Conservation (phyloP, 2,113 vertebrate genomes). For the Peromyscus californicus region DNA sequence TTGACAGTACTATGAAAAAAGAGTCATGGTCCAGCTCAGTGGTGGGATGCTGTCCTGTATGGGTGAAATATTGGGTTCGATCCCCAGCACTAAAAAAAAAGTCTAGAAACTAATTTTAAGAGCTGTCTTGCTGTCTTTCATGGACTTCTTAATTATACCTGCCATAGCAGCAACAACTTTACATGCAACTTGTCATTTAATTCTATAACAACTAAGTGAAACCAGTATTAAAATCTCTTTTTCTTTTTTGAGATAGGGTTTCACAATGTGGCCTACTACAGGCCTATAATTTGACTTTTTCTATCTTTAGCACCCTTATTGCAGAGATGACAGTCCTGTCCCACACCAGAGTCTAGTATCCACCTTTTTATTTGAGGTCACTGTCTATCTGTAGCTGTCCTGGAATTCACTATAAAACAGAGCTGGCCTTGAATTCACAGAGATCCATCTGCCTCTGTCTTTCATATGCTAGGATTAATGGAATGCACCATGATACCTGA, state of each 20-base stretch:
- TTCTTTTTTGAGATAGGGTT: background rate
- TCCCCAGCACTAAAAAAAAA: background rate
- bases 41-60: background rate
- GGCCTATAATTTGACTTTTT: background rate
- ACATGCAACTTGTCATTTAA: background rate
- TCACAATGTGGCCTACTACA: background rate
- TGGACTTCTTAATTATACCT: background rate
- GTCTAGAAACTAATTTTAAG: constrained; percentile 24
- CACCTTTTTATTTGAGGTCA: background rate
- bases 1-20: constrained; percentile 28
- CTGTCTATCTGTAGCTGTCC: background rate
- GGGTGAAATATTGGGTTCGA: background rate
- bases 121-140: background rate
- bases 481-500: background rate
- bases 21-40: background rate
- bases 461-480: background rate
- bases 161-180: background rate
- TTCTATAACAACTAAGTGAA: background rate
- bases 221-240: background rate
- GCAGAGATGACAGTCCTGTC: background rate
- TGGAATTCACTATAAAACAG: background rate
- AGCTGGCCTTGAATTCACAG: background rate
- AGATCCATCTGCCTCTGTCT: background rate
- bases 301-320: background rate
- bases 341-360: background rate